Percentiles rank a stretch among this genome's conserved stretches.
These are phyloP conservation scores for Mercenaria mercenaria DNA, from an alignment of 1,140 invertebrate genomes.

Conservation along the genomic window DNA sequence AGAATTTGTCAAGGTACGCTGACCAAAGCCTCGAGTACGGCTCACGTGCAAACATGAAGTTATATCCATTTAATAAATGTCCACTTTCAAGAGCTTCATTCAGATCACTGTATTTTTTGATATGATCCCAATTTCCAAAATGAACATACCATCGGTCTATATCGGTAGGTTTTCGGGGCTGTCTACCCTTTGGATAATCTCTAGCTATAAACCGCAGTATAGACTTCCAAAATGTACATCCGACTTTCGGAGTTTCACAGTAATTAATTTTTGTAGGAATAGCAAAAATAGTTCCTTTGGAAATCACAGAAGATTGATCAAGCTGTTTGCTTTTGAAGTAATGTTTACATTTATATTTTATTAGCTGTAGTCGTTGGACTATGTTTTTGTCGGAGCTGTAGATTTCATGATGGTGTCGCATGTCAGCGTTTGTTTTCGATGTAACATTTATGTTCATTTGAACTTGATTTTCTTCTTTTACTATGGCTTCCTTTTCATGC, in stretches of 20 bases:
- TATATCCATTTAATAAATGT: neutral
- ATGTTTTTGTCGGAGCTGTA: neutral
- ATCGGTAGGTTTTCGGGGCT: neutral
- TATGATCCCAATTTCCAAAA: neutral
- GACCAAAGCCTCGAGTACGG: slow-evolving; percentile 72
- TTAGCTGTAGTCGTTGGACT: neutral
- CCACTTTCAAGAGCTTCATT: neutral
- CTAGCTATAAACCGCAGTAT: slow-evolving; percentile 14
- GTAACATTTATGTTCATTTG: too few species aligned
- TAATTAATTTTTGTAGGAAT: slow-evolving; percentile 7
- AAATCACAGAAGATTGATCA: too few species aligned
- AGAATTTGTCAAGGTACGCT: slow-evolving; percentile 73
- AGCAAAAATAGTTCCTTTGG: neutral
- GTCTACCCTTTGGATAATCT: slow-evolving; percentile 1
- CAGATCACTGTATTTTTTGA: neutral
- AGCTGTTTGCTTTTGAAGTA: neutral
- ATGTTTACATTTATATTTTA: neutral
- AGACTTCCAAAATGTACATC: slow-evolving; percentile 56
- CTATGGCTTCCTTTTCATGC: too few species aligned
- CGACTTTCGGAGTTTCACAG: slow-evolving; percentile 45
- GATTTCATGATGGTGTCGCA: too few species aligned
- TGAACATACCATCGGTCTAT: slow-evolving; percentile 33
- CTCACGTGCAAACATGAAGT: slow-evolving; percentile 69
- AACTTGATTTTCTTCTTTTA: too few species aligned
- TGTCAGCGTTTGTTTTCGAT: too few species aligned